Evolutionary conservation across 2,888 invertebrate genomes (phyloP), one percentile per base, ranked within the genome.

Genomic region (Stratiomys singularior): DNA sequence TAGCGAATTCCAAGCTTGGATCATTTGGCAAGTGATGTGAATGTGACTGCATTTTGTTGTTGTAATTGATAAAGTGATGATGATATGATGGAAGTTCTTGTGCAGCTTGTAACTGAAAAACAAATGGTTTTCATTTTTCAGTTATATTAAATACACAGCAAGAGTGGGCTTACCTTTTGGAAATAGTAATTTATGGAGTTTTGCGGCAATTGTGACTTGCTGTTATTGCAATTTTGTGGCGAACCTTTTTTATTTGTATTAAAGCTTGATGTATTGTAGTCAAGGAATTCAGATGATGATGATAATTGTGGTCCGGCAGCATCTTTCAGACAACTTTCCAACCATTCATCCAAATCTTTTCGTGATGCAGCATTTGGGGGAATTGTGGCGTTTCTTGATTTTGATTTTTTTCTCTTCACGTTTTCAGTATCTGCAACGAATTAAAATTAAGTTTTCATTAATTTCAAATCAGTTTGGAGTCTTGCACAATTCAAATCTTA

Each of bases 1-100:
- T 94, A 66, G 93, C 89, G 82, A 89, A 91, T 81, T 91, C 91
- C 80, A 86, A 85, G n/a, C 83, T 83, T 27, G 83, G 83, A 79
- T 85, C 85, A 69, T 84, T 83, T 60, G 30, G 69, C 25, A 77
- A 21, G 30, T 67, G 67, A 56, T 76, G 72, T 7, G 63, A 64
- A 64, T 76, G 71, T 71, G 76, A 76, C 64, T n/a, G 77, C 67
- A 63, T 77, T 78, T 79, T 77, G 79, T 78, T 66, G 13, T 27
- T 27, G 63, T 44, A 76, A 56, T 72, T 72, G 56, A 15, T 52
- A 30, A 72, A 72, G 28, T 69, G 69, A 47, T 69, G 69, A 60
- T 74, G 74, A 74, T 74, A 74, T 5, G 58, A 58, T 1, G 74
- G 74, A 74, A 74, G 30, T 74, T 74, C 74, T 74, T 74, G 74